These are phyloP conservation scores for Pipistrellus nathusii DNA, from an alignment of 2,797 vertebrate genomes.

Conservation along the genomic window DNA sequence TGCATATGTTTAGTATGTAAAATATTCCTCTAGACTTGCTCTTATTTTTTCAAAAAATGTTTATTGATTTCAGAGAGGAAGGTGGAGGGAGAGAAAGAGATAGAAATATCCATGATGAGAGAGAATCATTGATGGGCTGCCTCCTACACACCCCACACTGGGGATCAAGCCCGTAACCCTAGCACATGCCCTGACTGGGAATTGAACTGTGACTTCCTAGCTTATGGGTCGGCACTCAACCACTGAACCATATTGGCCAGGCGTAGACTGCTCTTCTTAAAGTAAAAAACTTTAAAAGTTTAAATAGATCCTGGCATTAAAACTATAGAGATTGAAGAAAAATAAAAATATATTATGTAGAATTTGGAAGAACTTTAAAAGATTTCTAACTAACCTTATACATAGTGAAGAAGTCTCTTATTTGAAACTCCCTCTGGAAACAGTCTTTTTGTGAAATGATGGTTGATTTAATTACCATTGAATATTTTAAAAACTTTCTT, in stretches of 20 bases:
- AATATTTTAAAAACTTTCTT: slow-evolving; percentile 72
- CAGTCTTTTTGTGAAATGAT: neutral
- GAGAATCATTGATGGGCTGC: no score
- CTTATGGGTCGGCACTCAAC: no score
- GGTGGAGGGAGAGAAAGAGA: no score
- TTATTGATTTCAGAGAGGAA: no score
- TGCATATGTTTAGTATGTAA: neutral
- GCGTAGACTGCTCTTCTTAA: neutral
- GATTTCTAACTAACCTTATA: neutral
- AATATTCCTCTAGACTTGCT: neutral
- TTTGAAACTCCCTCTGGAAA: neutral
- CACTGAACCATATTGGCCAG: no score
- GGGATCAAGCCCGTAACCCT: no score
- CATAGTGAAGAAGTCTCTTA: neutral
- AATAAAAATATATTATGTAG: neutral
- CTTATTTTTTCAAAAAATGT: neutral
- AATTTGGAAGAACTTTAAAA: neutral
- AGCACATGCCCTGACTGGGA: no score
- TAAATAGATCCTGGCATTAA: neutral
- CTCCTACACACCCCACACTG: no score
- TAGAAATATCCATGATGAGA: no score
- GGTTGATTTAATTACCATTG: slow-evolving; percentile 13
- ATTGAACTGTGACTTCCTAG: no score
- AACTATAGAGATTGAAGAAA: neutral
- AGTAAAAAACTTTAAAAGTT: neutral